Base-by-base conservation (phyloP, 2,888 invertebrate genomes). In the Eupeodes latifasciatus region DNA sequence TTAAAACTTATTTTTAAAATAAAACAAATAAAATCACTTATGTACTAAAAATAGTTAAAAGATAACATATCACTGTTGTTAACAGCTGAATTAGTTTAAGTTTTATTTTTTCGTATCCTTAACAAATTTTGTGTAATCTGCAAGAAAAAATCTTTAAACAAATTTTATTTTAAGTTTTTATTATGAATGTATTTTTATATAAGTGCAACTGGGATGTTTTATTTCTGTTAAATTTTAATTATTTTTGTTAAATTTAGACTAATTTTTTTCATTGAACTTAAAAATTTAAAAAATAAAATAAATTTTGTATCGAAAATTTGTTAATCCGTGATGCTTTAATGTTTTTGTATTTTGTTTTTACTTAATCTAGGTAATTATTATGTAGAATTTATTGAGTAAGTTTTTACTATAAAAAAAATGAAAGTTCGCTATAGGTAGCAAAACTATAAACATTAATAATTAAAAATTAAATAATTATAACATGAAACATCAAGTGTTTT, bases 161-260 rank as follows among this genome's bases (percentile, higher is more conserved):
- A 10, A 53, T 69, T 81, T 77, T 57, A 16, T 10, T 66, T 53
- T 62, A 59, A 59, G 47, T 61, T 72, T 69, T 51, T 76, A 7
- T 57, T 12, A 78, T 57, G 34, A 27, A 2, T 51, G 67, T 71
- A 47, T 40, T 36, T 16, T 34, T 49, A 9, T 57, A 72, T 83
- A 87, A 83, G 72, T 80, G 85, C 74, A 88, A 78, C 67, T 85
- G 84, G 81, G 81, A 85, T 81, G 78, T 78, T 81, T 84, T 80
- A 9, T 72, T 88, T 88, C 51, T 83, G 83, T 87, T 87, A 76
- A 80, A 77, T 57, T 84, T 88, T 61, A 64, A 78, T 75, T 67
- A 81, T n/a, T 78, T 88, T 87, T 84, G 84, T 88, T 88, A 88
- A 88, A 88, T 85, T 88, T 85, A 85, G 88, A 81, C 5, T 81